Base-by-base conservation (phyloP, 1,140 invertebrate species). In the Forficula auricularia region DNA sequence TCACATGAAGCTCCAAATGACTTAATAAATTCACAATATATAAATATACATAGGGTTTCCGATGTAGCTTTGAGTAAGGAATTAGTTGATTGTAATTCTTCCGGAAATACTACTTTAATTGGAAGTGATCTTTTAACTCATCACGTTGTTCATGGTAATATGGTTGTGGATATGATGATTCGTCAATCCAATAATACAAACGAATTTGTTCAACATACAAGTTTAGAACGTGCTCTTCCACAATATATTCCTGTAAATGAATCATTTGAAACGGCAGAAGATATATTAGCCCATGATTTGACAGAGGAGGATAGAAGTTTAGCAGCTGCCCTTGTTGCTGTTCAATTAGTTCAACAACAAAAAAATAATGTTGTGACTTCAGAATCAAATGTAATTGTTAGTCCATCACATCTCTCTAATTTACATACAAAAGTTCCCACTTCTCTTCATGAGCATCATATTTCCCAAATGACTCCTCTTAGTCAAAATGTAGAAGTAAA, bases 341-440 rank as follows among this genome's bases (percentile, higher is more conserved):
- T 68, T 2, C 66, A 69, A 44, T 54, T 67, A n/a, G 64, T 59
- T 40, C 63, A 67, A 38, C 63, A 65, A 22, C 63, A 68, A 33
- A 64, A 65, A 44, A 31, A 38, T 13, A 12, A 38, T 18, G 31
- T 43, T 33, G 22, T 32, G 1, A 31, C 35, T 14, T 43, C 47
- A 4, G 47, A 45, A 19, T 39, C 47, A 19, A 48, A 48, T 46
- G 47, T 48, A 10, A 48, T 48, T 9, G 43, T 48, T 19, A 48
- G 40, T 36, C 22, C 44, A 12, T 33, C 42, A 3, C 16, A 43
- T 6, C 35, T 27, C 8, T 27, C 36, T 32, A 43, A 20, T 37
- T 32, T 18, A 31, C 20, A 18, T 20, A 13, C 16, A 20, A 43
- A 37, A 38, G 42, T n/a, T 15, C 34, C 16, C 4, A 16, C 37